Conservation (phyloP, 2,797 vertebrate species). For the Tiaroga cobitis region DNA sequence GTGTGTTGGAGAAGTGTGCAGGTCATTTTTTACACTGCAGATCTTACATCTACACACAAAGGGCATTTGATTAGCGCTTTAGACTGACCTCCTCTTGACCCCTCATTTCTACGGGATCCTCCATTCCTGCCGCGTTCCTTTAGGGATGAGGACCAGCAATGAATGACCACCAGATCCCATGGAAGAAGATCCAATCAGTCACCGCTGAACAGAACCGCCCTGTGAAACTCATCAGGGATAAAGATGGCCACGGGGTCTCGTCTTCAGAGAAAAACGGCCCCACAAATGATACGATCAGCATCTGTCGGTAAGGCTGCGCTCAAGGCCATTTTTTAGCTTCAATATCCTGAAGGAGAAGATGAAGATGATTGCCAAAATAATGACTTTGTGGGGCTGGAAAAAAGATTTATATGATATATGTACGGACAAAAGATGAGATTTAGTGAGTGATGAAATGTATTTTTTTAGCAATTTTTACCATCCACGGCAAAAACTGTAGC, state of each 20-base stretch:
- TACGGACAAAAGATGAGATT: slow-evolving; percentile 12
- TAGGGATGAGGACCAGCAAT: slow-evolving; percentile 15
- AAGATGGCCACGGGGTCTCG: slow-evolving; percentile 16
- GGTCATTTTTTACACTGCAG: background rate
- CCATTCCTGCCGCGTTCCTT: slow-evolving; percentile 1
- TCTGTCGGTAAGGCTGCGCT: background rate
- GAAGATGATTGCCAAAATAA: slow-evolving; percentile 38
- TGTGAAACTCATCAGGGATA: slow-evolving; percentile 4
- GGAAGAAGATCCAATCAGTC: slow-evolving; percentile 29
- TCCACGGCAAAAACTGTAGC: background rate
- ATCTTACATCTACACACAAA: background rate
- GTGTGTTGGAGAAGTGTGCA: background rate
- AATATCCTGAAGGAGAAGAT: slow-evolving; percentile 30
- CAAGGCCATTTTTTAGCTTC: slow-evolving; percentile 31
- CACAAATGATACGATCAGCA: slow-evolving; percentile 24
- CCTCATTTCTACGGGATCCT: slow-evolving; percentile 10
- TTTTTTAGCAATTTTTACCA: background rate
- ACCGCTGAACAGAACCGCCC: background rate
- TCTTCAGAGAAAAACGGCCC: slow-evolving; percentile 12
- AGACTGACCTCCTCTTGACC: slow-evolving; percentile 21
- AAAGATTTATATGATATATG: slow-evolving; percentile 26
- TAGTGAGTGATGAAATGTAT: background rate
- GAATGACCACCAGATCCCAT: background rate
- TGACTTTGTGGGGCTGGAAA: slow-evolving; percentile 1
- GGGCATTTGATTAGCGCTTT: background rate